Percentiles rank a stretch among this genome's conserved stretches.
These are phyloP conservation scores for Drosophila anomalipes DNA, from an alignment of 2,888 invertebrate species.

Conservation along the genomic window DNA sequence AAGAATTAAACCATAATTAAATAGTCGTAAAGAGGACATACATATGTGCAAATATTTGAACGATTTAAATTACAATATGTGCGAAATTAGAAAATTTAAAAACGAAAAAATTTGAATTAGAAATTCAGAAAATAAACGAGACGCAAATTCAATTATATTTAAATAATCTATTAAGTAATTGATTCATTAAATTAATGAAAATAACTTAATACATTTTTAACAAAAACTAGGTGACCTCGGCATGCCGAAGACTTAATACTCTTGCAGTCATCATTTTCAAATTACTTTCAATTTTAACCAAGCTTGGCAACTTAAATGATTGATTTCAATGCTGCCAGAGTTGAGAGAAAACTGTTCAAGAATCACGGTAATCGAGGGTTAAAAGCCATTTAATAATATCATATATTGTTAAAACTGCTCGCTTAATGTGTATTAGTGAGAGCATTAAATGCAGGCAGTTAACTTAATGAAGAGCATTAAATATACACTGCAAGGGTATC, in stretches of 20 bases:
- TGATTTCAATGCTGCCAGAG: neutral
- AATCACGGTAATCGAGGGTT: neutral
- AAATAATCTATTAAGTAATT: slow-evolving; percentile 36
- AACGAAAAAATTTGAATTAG: slow-evolving; percentile 27
- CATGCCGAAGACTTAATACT: slow-evolving; percentile 11
- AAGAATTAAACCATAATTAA: slow-evolving; percentile 19
- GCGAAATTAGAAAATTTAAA: neutral
- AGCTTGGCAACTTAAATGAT: neutral
- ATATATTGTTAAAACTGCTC: neutral
- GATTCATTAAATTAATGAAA: slow-evolving; percentile 60
- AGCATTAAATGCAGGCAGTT: neutral
- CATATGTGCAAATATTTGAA: slow-evolving; percentile 45
- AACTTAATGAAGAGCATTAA: neutral
- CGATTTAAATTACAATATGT: neutral
- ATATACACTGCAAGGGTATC: slow-evolving; percentile 25
- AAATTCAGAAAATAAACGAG: slow-evolving; percentile 46
- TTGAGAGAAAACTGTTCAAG: neutral
- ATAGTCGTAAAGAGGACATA: slow-evolving; percentile 32
- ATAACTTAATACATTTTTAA: slow-evolving; percentile 14
- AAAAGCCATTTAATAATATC: neutral
- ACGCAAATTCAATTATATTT: slow-evolving; percentile 47
- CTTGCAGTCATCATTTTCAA: slow-evolving; percentile 9
- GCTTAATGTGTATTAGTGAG: slow-evolving; percentile 4
- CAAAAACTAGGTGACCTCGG: neutral
- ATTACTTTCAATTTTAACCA: neutral